These are phyloP conservation scores for Rhyzopertha dominica DNA, from an alignment of 1,140 invertebrate species.

Conservation along the genomic window DNA sequence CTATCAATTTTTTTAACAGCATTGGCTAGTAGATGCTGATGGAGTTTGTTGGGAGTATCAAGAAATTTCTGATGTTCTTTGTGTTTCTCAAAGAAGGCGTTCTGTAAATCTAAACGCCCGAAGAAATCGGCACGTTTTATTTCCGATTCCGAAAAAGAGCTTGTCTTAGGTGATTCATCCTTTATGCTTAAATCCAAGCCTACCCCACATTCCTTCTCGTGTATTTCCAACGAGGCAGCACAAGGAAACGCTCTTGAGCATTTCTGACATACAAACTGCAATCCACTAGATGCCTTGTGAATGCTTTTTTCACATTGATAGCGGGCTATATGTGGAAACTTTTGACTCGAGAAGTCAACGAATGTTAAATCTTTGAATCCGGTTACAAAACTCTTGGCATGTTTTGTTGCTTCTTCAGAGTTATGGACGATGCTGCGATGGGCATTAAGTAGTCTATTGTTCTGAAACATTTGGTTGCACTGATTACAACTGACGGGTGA, in stretches of 20 bases:
- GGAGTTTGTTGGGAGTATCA: too few relatives aligned
- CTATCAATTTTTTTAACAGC: conserved; percentile 41
- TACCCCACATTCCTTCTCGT: conserved; percentile 54
- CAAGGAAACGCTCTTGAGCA: conserved; percentile 73
- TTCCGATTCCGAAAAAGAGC: conserved; percentile 47
- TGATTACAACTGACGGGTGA: conserved; percentile 62
- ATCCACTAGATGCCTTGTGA: conserved; percentile 56
- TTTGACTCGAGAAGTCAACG: conserved; percentile 70
- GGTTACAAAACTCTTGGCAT: conserved; percentile 44
- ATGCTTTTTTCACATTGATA: conserved; percentile 64
- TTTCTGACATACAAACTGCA: conserved; percentile 65
- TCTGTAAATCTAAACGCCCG: conserved; percentile 69
- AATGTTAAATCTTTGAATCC: conserved; percentile 74
- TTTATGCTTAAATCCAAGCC: conserved; percentile 23
- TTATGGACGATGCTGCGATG: conserved; percentile 48
- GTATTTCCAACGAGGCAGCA: conserved; percentile 62
- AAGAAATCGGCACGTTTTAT: conserved; percentile 72
- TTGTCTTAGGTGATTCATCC: conserved; percentile 21
- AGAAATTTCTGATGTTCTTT: too few relatives aligned
- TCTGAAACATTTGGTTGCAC: conserved; percentile 66
- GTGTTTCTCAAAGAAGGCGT: conserved; percentile 49
- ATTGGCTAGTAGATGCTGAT: conserved; percentile 26
- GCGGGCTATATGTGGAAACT: conserved; percentile 72
- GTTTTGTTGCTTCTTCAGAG: conserved; percentile 20
- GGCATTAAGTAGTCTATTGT: conserved; percentile 61